These are phyloP conservation scores for Eupithecia dodoneata DNA, from an alignment of 2,888 invertebrate genomes.

Conservation along the genomic window DNA sequence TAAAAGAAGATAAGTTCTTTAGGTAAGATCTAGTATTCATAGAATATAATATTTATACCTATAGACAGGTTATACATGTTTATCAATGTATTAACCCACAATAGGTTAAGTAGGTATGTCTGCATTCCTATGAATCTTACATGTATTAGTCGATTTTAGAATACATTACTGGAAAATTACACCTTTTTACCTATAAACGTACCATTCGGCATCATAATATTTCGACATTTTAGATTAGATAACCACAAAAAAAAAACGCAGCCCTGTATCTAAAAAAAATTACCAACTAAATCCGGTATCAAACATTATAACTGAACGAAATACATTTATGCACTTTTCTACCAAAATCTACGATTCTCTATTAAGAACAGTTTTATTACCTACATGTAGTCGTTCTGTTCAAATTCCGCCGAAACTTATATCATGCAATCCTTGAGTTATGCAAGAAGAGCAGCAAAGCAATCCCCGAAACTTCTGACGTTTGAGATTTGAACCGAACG, in stretches of 20 bases:
- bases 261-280: background rate
- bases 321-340: background rate
- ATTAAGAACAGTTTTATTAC: background rate
- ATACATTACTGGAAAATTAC: too few relatives aligned
- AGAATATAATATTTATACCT: too few relatives aligned
- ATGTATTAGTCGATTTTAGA: too few relatives aligned
- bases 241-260: background rate
- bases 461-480: constrained; percentile 47
- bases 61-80: too few relatives aligned
- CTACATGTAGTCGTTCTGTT: background rate
- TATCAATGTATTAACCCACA: too few relatives aligned
- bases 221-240: background rate
- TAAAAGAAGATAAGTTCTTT: too few relatives aligned
- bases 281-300: too few relatives aligned
- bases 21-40: too few relatives aligned
- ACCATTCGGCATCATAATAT: too few relatives aligned
- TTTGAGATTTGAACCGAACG: constrained; percentile 53
- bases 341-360: background rate
- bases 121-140: too few relatives aligned
- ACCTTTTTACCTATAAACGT: too few relatives aligned
- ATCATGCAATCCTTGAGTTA: constrained; percentile 23
- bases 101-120: too few relatives aligned
- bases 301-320: background rate
- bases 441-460: constrained; percentile 41
- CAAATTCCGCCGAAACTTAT: background rate